A percentile compares a stretch with the other conserved stretches of the same genome.
phyloP scores from a whole-genome alignment of 2,797 vertebrate genomes.

The Epinephelus malabaricus region DNA sequence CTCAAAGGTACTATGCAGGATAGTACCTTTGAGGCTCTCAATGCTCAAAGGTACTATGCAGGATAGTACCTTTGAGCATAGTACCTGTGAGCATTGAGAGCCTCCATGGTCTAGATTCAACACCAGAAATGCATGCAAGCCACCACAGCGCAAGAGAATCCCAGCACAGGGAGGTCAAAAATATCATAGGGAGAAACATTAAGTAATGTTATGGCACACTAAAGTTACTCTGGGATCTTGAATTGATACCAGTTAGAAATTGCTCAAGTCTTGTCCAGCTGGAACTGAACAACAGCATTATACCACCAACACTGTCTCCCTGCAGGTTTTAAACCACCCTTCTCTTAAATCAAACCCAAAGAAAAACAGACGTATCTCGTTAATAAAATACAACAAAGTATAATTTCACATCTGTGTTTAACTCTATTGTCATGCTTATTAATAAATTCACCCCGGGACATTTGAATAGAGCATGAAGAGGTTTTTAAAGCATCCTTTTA shows the following conservation, averaged over 20 bases:
- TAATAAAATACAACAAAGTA: not conserved
- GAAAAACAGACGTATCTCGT: slow-evolving; percentile 34
- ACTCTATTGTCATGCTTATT: not conserved
- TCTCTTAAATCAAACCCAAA: slow-evolving; percentile 9
- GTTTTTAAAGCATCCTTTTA: not conserved
- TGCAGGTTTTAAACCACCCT: not conserved
- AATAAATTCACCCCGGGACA: not conserved
- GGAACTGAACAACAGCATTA: slow-evolving; percentile 6
- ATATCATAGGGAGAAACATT: not conserved
- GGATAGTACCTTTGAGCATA: too few species aligned
- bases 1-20: too few species aligned
- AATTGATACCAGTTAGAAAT: slow-evolving; percentile 30
- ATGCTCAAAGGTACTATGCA: too few species aligned
- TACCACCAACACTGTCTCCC: not conserved
- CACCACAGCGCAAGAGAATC: not conserved
- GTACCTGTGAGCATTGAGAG: too few species aligned
- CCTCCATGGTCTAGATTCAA: too few species aligned
- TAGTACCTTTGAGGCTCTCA: too few species aligned
- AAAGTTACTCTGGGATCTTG: slow-evolving; percentile 12
- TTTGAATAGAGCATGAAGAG: not conserved
- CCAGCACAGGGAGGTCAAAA: not conserved
- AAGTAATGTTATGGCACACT: not conserved
- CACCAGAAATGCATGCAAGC: not conserved
- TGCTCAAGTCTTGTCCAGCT: slow-evolving; percentile 4
- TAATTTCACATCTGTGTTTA: slow-evolving; percentile 16